Conservation (phyloP, 2,797 vertebrate species). For the Myoxocephalus aenaeus region DNA sequence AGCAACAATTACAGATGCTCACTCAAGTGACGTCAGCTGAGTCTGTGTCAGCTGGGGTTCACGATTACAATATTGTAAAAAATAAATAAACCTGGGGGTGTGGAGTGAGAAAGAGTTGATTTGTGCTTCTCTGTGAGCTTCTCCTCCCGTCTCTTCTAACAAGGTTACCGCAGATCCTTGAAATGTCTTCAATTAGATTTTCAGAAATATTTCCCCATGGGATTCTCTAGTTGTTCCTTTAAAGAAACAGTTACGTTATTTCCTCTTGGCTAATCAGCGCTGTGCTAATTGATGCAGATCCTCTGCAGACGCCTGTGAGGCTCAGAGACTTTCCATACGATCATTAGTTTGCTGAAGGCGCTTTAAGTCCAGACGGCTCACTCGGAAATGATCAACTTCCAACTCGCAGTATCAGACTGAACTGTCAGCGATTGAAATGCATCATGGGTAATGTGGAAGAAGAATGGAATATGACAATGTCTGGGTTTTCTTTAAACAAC, state of each 20-base stretch:
- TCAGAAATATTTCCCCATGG: no score
- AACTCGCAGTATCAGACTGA: not conserved
- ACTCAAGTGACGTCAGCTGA: no score
- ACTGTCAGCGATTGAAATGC: not conserved
- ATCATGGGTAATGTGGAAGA: not conserved
- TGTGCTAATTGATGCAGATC: not conserved
- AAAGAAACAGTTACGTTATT: no score
- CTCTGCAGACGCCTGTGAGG: not conserved
- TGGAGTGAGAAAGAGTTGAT: not conserved
- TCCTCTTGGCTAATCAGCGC: no score
- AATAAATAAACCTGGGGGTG: no score
- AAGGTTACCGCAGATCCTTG: not conserved
- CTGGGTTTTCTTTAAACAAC: not conserved
- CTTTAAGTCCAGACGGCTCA: not conserved
- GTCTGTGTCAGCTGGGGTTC: no score
- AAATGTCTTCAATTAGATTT: not conserved
- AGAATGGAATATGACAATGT: not conserved
- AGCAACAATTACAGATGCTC: not conserved
- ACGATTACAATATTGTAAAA: no score
- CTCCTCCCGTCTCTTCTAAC: no score
- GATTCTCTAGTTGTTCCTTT: no score
- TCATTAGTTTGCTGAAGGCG: not conserved
- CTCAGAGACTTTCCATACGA: not conserved
- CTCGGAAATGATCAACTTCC: not conserved
- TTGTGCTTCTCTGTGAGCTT: not conserved